Evolutionary conservation across 2,113 vertebrate species (phyloP), one percentile per base, ranked within the genome.

Genomic region (Chaetops frenatus): DNA sequence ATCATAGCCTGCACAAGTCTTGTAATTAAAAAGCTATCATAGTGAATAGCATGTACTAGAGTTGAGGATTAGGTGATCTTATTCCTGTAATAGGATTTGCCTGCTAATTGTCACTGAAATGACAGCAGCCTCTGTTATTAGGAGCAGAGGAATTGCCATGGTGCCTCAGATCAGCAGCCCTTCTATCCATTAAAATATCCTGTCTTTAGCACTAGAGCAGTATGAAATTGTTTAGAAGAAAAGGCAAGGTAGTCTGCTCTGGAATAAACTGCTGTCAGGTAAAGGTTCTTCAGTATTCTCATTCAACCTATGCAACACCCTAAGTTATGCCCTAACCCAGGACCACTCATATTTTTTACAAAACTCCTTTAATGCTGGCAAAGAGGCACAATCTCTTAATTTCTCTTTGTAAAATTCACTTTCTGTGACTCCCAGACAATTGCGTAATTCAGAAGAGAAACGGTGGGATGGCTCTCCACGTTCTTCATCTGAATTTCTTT

Each of bases 1-100:
- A 35, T 29, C 35, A 24, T 42, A 95, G 51, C 88, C 64, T 82
- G 50, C 10, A 83, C 60, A 81, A 83, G 60, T 72, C 44, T 64
- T 78, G 27, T 60, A 87, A 86, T 89, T 92, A 66, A 90, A 91
- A 61, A 38, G 10, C 53, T 92, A 50, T 92, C 88, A 36, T 12
- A 83, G 64, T 44, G 51, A 82, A 54, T 28, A 86, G 81, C 45
- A 35, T 11, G 54, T 54, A 54, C 19, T 29, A 77, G 64, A 70
- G 67, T 6, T 80, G 79, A 90, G 87, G 89, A 93, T 95, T 95
- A 93, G 76, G 67, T 64, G 71, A 88, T 95, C 29, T 89, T 89
- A 92, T 36, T 90, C 64, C 64, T 81, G 51, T 94, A 96, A 90
- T 67, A 86, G 82, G 92, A 94, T 96, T 96, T 97, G 64, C 56